phyloP scores from a whole-genome alignment of 2,797 vertebrate genomes.

The Ctenopoma kingsleyae region DNA sequence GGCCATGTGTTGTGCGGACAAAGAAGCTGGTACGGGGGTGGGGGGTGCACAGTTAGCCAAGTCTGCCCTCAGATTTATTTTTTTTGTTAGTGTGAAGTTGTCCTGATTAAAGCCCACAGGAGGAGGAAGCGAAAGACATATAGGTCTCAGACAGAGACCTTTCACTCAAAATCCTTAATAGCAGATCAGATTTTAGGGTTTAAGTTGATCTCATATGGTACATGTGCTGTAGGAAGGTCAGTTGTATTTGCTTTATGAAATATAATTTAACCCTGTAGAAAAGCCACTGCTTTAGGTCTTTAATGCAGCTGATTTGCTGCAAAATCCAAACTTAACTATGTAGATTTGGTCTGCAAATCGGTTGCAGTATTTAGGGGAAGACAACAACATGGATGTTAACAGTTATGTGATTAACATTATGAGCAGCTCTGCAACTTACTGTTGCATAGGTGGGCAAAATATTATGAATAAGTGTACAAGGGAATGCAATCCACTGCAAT shows the following conservation, averaged over 20 bases:
- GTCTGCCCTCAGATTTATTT: slow-evolving; percentile 23
- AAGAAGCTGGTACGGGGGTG: slow-evolving; percentile 34
- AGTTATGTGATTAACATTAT: slow-evolving; percentile 23
- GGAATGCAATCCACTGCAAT: slow-evolving; percentile 58
- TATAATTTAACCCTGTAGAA: not conserved
- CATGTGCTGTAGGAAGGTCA: slow-evolving; percentile 39
- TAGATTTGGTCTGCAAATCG: not conserved
- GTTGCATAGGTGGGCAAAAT: slow-evolving; percentile 37
- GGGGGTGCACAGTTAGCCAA: slow-evolving; percentile 12
- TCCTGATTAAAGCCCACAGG: slow-evolving; percentile 68
- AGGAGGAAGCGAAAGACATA: slow-evolving; percentile 54
- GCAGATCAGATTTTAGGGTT: slow-evolving; percentile 57
- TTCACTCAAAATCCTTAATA: slow-evolving; percentile 35
- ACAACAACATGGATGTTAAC: not conserved
- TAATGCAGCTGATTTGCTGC: slow-evolving; percentile 1
- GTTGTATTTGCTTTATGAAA: slow-evolving; percentile 35
- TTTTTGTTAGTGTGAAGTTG: slow-evolving; percentile 40
- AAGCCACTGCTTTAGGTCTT: slow-evolving; percentile 13
- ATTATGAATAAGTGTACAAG: slow-evolving; percentile 33
- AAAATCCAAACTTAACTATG: not conserved
- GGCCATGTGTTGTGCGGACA: slow-evolving; percentile 43
- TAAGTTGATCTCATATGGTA: slow-evolving; percentile 49
- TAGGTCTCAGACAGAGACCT: slow-evolving; percentile 57
- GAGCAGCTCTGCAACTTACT: slow-evolving; percentile 26
- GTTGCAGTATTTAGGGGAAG: not conserved